Evolutionary conservation across 2,113 vertebrate species (phyloP).

Genomic region (Castor canadensis): DNA sequence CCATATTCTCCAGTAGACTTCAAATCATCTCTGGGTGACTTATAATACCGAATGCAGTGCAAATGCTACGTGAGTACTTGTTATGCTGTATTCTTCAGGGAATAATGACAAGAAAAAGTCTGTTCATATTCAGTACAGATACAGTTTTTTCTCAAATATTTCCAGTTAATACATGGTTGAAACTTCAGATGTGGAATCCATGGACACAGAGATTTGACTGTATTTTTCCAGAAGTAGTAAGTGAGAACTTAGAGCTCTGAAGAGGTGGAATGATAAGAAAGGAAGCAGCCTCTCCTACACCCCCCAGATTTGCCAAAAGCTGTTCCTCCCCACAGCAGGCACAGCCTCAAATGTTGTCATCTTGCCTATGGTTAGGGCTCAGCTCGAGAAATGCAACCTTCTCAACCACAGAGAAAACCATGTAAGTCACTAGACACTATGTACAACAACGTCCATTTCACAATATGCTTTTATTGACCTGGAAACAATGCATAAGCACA

Average conservation of each 20-base stretch:
- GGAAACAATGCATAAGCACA: neutral
- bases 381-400: neutral
- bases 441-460: neutral
- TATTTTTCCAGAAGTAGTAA: neutral
- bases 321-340: accelerated
- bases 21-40: no score
- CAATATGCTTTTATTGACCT: neutral
- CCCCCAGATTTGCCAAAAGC: neutral
- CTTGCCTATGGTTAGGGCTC: neutral
- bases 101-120: no score
- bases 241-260: no score
- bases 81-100: no score
- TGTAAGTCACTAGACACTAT: neutral
- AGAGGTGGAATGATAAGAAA: no score
- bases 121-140: no score
- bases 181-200: no score
- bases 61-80: no score
- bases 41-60: no score
- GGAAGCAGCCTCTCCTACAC: neutral
- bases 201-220: no score
- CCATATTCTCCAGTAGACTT: neutral
- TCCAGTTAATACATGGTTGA: no score
- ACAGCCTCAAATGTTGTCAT: neutral
- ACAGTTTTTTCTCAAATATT: no score
- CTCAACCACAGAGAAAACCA: neutral